These are phyloP conservation scores for Mastacembelus armatus DNA, from an alignment of 2,797 vertebrate genomes.

Conservation along the genomic window DNA sequence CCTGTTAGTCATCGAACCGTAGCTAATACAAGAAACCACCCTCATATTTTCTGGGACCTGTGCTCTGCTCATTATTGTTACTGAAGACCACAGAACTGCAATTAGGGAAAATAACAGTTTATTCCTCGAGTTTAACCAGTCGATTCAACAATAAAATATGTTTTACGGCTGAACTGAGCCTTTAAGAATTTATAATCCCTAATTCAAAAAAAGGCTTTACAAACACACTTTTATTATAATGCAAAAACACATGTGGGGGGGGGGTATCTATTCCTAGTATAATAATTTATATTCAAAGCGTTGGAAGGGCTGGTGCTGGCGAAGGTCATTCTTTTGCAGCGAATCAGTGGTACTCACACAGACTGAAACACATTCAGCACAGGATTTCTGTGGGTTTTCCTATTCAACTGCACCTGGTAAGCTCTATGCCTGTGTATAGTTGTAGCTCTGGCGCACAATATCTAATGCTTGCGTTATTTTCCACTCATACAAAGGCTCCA, in stretches of 20 bases:
- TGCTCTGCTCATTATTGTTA: slow-evolving; percentile 44
- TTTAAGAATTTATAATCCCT: not conserved
- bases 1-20: slow-evolving; percentile 62
- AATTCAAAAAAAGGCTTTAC: not conserved
- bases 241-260: too few species aligned
- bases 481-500: slow-evolving; percentile 66
- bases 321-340: slow-evolving; percentile 47
- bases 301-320: slow-evolving; percentile 4
- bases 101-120: slow-evolving; percentile 37
- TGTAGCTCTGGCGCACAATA: slow-evolving; percentile 46
- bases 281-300: slow-evolving; percentile 22
- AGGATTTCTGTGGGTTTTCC: slow-evolving; percentile 33
- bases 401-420: slow-evolving; percentile 42
- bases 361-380: slow-evolving; percentile 37
- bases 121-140: slow-evolving; percentile 21
- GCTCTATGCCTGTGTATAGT: slow-evolving; percentile 44
- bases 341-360: slow-evolving; percentile 37
- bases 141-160: not conserved
- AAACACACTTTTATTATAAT: slow-evolving; percentile 23
- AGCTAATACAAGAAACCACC: slow-evolving; percentile 64
- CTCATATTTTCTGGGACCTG: slow-evolving; percentile 57
- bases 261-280: not conserved
- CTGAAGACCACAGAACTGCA: slow-evolving; percentile 21
- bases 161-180: not conserved
- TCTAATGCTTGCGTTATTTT: slow-evolving; percentile 55